These are phyloP conservation scores for Nephrotoma flavescens DNA, from an alignment of 2,888 invertebrate genomes.

Conservation along the genomic window DNA sequence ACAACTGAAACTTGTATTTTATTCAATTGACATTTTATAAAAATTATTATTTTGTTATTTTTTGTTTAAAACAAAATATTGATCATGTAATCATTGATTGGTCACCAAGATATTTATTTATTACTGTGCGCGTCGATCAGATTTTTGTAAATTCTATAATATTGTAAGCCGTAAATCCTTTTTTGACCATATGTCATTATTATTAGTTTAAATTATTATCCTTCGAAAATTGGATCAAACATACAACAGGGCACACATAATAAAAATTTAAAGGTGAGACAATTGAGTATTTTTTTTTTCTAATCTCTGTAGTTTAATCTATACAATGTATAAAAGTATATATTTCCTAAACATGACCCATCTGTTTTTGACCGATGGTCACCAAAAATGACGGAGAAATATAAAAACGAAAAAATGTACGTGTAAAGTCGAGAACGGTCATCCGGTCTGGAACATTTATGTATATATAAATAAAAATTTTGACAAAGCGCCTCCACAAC, in stretches of 20 bases:
- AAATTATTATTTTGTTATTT: not conserved
- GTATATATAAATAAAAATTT: not conserved
- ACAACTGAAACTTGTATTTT: not conserved
- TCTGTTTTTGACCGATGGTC: not conserved
- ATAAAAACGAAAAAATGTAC: not conserved
- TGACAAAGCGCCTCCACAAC: not conserved
- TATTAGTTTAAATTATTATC: not conserved
- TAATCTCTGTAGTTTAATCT: not conserved
- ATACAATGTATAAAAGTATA: not conserved
- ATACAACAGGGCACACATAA: not conserved
- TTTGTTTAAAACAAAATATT: not conserved
- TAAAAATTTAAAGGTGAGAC: not conserved
- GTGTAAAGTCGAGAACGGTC: not conserved
- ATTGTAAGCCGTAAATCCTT: not conserved
- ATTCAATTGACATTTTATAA: not conserved
- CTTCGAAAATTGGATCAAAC: not conserved
- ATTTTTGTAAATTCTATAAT: not conserved
- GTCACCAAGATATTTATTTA: not conserved
- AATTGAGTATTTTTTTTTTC: not conserved
- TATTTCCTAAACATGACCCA: not conserved
- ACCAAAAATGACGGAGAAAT: not conserved
- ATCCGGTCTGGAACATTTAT: not conserved
- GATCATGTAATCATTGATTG: not conserved
- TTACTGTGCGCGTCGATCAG: not conserved
- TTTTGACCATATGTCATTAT: not conserved